Evolutionary conservation across 23 tunicate genomes (phyloP), one percentile per base, ranked within the genome.

Genomic region (Trididemnum clinides): DNA sequence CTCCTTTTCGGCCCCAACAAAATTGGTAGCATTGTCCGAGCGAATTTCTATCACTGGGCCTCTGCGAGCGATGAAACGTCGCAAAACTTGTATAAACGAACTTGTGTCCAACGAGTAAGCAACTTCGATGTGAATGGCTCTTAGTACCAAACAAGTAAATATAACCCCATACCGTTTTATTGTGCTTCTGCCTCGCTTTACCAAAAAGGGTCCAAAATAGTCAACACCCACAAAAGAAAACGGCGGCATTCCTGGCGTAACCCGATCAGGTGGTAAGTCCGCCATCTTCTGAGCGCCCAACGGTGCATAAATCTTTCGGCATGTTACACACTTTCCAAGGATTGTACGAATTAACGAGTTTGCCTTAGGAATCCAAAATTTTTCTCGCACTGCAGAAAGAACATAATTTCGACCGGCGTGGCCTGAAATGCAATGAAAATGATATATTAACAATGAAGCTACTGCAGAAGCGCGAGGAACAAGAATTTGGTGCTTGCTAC

Each of bases 11-110:
- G 78, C 84, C 5, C 84, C 84, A 6, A 64, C 77, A 63, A 86
- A 62, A 63, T 86, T 86, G 2, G 90, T 78, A 4, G 85, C 90
- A 64, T 64, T 57, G 38, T 86, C 90, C 25, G 76, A 77, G 1
- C 64, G 35, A 12, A 86, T 34, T 35, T 86, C 50, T 18, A 26
- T 0, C n/a, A 80, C 75, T 0, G 54, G 84, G 12, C 85, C 90
- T 23, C 84, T 59, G 15, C 90, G 84, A 19, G 57, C 77, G 15
- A 35, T 34, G 37, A 86, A 79, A 20, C 90, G 51, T 4, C 77
- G 33, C 25, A 86, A 28, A 6, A 85, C 90, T 26, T 59, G 59
- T 18, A 79, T 78, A 64, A 85, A 74, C 1, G 82, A 85, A 31
- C 18, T 69, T 6, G 76, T 69, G 39, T 29, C 37, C 38, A 69